Evolutionary conservation across 2,888 invertebrate species (phyloP), one percentile per base, ranked within the genome.

Genomic region (Polymixis lichenea): DNA sequence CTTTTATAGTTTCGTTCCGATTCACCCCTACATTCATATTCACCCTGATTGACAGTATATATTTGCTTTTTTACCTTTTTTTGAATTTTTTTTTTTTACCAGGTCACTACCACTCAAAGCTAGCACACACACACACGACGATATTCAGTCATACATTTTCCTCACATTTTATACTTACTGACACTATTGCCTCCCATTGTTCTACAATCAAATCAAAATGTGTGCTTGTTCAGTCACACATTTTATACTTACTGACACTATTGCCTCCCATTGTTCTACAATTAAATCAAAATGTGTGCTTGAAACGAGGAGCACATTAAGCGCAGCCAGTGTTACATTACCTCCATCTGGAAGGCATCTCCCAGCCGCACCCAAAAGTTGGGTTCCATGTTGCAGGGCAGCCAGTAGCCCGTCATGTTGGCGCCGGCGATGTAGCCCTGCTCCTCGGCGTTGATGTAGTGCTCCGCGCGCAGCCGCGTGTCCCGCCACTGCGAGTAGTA

Each of bases 371-470:
- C 69, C 86, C 87, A 87, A 87, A 84, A 95, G 85, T 93, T 90
- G 9, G 94, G 95, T 89, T 96, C 96, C 87, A 93, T 88, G 88
- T 95, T 95, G 90, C 91, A 91, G 5, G 95, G 90, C 0, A 84
- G 82, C 96, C 96, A 95, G 89, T 90, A 92, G 65, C 96, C 96
- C 2, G 96, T 90, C 96, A 96, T 96, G 90, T 96, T 96, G 82
- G 93, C 91, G 43, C 95, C 96, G 46, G 96, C 96, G 22, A 95
- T 72, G 85, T 67, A 76, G n/a, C 96, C 96, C 87, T 93, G 92
- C 80, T 95, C 92, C 85, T 89, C 90, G 0, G 96, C 96, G 82
- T 91, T 94, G 25, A 74, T 75, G 85, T 87, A 90, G 86, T 95
- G 95, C 67, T 94, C 94, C 75, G 91, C 81, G 1, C 96, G 92